Base-by-base conservation (phyloP, 1,140 invertebrate genomes). In the Sinella curviseta region DNA sequence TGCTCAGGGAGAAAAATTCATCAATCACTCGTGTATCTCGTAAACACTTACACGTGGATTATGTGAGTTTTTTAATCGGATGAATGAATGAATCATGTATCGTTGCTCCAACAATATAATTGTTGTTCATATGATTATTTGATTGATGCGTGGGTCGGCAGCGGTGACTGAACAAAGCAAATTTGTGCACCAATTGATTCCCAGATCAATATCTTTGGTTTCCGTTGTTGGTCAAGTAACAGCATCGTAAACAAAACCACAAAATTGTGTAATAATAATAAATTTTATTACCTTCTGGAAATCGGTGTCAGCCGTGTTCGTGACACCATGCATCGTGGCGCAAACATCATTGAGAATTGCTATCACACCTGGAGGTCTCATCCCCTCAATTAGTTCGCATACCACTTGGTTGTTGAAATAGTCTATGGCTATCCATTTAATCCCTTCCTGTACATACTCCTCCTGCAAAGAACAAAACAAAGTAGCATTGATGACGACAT, bases 341-440 rank as follows among this genome's bases (percentile, higher is more conserved):
- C 92, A 94, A 2, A 93, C 90, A 86, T 94, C 93, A 84, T 94
- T 93, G 20, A 94, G 86, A 17, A 93, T 87, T 80, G 89, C 88
- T 86, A 93, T 91, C 54, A 93, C 88, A 80, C 91, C 91, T 76
- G 90, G 90, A 12, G 89, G 89, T 77, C 86, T 84, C 85, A 89
- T 90, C 2, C 86, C 87, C 86, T 88, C 90, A 74, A 94, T 92
- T 74, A 94, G 86, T 84, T 94, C 92, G 80, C 91, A 91, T 55
- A 92, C 92, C 75, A 93, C 87, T 82, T 92, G 91, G 84, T 94
- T 94, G 87, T 94, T 83, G 87, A 93, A 93, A 85, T 91, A 94
- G 31, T 93, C 91, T 80, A 94, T 92, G n/a, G 91, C 89, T 4
- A 89, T 91, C 92, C 92, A 94, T 84, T 90, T 88, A 74, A 94